Percentiles rank a stretch among this genome's conserved stretches.
These are phyloP conservation scores for Acronicta leporina DNA, from an alignment of 2,888 invertebrate species.

Conservation along the genomic window DNA sequence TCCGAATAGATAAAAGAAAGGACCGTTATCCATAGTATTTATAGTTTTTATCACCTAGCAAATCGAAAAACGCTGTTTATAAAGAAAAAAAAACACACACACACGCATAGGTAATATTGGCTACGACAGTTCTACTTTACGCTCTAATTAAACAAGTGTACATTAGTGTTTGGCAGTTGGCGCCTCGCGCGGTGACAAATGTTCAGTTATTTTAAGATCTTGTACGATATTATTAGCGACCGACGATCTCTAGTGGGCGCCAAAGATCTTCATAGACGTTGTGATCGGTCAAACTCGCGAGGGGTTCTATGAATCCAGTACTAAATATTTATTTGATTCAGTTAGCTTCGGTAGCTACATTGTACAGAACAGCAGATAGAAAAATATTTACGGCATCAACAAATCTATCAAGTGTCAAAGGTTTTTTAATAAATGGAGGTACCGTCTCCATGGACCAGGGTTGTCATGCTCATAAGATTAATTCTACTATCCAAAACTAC, in stretches of 20 bases:
- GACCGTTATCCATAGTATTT: neutral
- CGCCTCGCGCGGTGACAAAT: slow-evolving; percentile 45
- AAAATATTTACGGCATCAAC: neutral
- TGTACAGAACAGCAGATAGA: neutral
- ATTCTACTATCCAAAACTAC: too few relatives aligned
- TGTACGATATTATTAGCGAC: slow-evolving; percentile 38
- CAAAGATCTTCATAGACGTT: slow-evolving; percentile 35
- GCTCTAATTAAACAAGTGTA: slow-evolving; percentile 43
- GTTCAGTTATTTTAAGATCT: slow-evolving; percentile 47
- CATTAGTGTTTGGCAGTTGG: slow-evolving; percentile 50
- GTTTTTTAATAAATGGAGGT: too few relatives aligned
- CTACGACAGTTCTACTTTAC: slow-evolving; percentile 11
- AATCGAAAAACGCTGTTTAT: too few relatives aligned
- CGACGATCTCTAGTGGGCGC: slow-evolving; percentile 36
- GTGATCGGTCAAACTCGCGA: slow-evolving; percentile 27
- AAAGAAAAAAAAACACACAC: too few relatives aligned
- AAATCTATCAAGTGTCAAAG: neutral
- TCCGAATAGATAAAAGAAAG: slow-evolving; percentile 8
- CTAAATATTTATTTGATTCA: slow-evolving; percentile 12
- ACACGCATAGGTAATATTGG: neutral
- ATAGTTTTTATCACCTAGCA: neutral
- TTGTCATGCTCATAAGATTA: too few relatives aligned
- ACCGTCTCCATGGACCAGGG: too few relatives aligned
- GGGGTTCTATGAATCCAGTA: slow-evolving; percentile 24
- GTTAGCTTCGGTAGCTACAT: neutral